These are phyloP conservation scores for Sarcoramphus papa DNA, from an alignment of 2,797 vertebrate genomes.

Conservation along the genomic window DNA sequence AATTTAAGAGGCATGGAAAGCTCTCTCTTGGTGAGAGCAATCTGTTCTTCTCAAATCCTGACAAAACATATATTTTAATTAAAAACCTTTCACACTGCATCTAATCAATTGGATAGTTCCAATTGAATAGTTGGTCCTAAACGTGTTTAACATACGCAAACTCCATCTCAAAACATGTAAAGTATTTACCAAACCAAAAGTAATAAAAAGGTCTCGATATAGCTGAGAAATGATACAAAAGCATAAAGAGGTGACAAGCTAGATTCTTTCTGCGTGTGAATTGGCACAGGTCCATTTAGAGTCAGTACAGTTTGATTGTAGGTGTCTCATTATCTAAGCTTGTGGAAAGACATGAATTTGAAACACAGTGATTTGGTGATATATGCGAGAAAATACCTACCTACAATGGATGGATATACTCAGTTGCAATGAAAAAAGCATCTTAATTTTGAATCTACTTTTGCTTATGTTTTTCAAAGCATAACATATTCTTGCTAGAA, in stretches of 20 bases:
- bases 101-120: background rate
- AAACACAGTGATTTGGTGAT: background rate
- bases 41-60: background rate
- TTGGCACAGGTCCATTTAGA: background rate
- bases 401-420: accelerated
- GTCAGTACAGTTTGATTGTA: background rate
- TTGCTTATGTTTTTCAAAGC: background rate
- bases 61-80: background rate
- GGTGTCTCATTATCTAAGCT: background rate
- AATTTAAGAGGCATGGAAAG: background rate
- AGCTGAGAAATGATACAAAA: background rate
- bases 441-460: background rate
- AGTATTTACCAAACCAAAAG: background rate
- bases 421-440: background rate
- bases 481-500: background rate
- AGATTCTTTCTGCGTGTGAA: background rate
- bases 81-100: background rate
- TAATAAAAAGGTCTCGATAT: background rate
- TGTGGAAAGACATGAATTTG: background rate
- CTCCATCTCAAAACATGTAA: background rate
- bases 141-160: accelerated
- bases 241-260: background rate
- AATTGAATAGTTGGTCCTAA: background rate
- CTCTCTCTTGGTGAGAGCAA: background rate
- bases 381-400: background rate